Evolutionary conservation across 2,888 invertebrate genomes (phyloP), one percentile per base, ranked within the genome.

Genomic region (Trachelus iudaicus): DNA sequence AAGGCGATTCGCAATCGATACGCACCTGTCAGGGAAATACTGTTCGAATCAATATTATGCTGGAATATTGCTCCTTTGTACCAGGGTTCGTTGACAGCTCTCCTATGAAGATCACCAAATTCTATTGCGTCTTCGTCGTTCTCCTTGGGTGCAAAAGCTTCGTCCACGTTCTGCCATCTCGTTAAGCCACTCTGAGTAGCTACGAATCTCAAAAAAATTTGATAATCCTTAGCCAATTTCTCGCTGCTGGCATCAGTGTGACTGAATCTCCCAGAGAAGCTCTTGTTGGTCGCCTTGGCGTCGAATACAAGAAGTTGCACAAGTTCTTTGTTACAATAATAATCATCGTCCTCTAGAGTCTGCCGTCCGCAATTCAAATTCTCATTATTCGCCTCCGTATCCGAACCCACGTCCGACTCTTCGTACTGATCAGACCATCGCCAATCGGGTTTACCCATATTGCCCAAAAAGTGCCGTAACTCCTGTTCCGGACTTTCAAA

Each of bases 131-230:
- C 69, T 1, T 86, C 81, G 1, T 80, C 79, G 0, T 79, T 78
- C 4, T 81, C 78, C 4, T 84, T 78, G n/a, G 82, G 69, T n/a
- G 79, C 74, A 4, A 82, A 80, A 85, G 94, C 95, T 31, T 93
- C 94, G 79, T 93, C 93, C 73, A 96, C 94, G 84, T 96, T 95
- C 90, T 97, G 96, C 97, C 98, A 98, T 76, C 97, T 93, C 0
- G 97, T 97, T 0, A 98, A 92, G 0, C 98, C 98, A 87, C 97
- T 97, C 91, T 97, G 96, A 0, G 98, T 98, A 0, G 97, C 96
- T 34, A 97, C 95, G 90, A 97, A 98, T 73, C 97, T 93, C 31
- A 97, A 92, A 71, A 95, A 95, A 4, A 96, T 96, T 82, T 96
- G 95, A 87, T 96, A 97, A 73, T 92, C 91, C 76, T 93, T 90